These are phyloP conservation scores for Slavum lentiscoides DNA, from an alignment of 2,888 invertebrate species.

Conservation along the genomic window DNA sequence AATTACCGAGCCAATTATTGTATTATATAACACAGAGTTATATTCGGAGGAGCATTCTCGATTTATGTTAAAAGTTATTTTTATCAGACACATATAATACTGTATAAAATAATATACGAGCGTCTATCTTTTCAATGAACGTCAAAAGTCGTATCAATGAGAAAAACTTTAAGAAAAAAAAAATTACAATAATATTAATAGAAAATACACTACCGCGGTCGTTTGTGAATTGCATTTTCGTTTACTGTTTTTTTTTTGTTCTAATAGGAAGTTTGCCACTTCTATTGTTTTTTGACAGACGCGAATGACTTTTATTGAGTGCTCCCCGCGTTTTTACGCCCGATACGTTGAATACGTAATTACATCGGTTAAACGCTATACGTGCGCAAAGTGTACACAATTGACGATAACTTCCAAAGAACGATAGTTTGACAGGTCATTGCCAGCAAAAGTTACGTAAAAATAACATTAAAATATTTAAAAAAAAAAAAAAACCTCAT, in stretches of 20 bases:
- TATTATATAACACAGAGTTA: too few relatives aligned
- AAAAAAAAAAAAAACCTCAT: neutral
- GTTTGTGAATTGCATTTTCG: too few relatives aligned
- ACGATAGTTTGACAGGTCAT: constrained; percentile 5
- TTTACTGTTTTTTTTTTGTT: neutral
- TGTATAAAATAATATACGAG: too few relatives aligned
- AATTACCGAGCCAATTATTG: too few relatives aligned
- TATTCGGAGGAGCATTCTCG: too few relatives aligned
- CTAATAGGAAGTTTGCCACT: neutral
- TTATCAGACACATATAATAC: too few relatives aligned
- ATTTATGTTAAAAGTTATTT: too few relatives aligned
- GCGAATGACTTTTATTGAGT: neutral
- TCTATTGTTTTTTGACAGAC: neutral
- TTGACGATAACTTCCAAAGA: neutral
- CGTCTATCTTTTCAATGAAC: too few relatives aligned
- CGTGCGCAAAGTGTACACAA: neutral
- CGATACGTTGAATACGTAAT: neutral
- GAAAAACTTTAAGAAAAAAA: too few relatives aligned
- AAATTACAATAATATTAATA: too few relatives aligned
- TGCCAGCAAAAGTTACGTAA: neutral
- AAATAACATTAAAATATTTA: neutral
- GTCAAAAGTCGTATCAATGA: too few relatives aligned
- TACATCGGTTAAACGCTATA: constrained; percentile 3
- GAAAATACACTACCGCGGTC: too few relatives aligned
- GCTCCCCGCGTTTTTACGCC: neutral